A percentile compares a stretch with the other conserved stretches of the same genome.
These are phyloP conservation scores for Lamprologus tigripictilis DNA, from an alignment of 2,113 vertebrate genomes.

Conservation along the genomic window DNA sequence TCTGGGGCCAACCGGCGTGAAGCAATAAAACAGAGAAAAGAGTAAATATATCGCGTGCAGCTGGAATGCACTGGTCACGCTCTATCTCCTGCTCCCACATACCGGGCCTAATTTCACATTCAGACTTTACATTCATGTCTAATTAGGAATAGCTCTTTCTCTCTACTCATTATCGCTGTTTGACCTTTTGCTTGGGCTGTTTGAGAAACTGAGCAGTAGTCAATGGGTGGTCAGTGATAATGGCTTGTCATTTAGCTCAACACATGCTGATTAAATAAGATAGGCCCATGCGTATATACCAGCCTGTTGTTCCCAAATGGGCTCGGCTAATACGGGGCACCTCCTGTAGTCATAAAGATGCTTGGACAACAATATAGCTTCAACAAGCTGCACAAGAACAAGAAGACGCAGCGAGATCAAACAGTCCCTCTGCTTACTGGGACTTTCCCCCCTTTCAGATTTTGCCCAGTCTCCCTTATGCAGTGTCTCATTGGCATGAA, in stretches of 20 bases:
- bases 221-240: slow-evolving; percentile 55
- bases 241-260: slow-evolving; percentile 57
- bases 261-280: slow-evolving; percentile 74
- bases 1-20: not conserved
- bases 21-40: not conserved
- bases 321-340: not conserved
- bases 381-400: not conserved
- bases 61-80: not conserved
- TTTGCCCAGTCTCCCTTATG: slow-evolving; percentile 27
- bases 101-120: slow-evolving; percentile 34
- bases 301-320: slow-evolving; percentile 21
- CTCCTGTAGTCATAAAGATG: not conserved
- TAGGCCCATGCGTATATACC: slow-evolving; percentile 12
- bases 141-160: slow-evolving; percentile 54
- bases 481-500: slow-evolving; percentile 59
- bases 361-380: slow-evolving; percentile 20
- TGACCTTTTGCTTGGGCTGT: slow-evolving; percentile 65
- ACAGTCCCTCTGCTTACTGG: slow-evolving; percentile 17
- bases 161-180: slow-evolving; percentile 63
- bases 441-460: slow-evolving; percentile 3
- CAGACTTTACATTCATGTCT: slow-evolving; percentile 50
- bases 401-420: slow-evolving; percentile 31
- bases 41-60: not conserved
- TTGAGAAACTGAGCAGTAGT: slow-evolving; percentile 55
- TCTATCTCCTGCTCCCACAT: not conserved